These are phyloP conservation scores for Dynastes hyllus DNA, from an alignment of 2,888 invertebrate species.

Conservation along the genomic window DNA sequence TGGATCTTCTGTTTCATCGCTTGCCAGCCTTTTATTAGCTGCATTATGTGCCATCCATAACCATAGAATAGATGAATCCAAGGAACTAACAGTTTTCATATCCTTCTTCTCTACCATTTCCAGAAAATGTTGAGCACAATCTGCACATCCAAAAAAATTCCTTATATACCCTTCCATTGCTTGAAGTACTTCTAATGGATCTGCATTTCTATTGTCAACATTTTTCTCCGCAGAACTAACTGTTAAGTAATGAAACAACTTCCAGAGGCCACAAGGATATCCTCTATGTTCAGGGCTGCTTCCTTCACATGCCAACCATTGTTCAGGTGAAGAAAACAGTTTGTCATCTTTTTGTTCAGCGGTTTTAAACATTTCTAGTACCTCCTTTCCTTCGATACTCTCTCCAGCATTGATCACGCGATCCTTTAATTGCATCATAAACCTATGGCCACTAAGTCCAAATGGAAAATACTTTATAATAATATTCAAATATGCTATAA, in stretches of 20 bases:
- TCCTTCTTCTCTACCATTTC: slow-evolving; percentile 85
- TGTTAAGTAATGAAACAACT: slow-evolving; percentile 92
- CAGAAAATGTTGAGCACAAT: slow-evolving; percentile 92
- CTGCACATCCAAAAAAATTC: slow-evolving; percentile 94
- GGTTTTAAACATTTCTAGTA: slow-evolving; percentile 69
- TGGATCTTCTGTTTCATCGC: slow-evolving; percentile 93
- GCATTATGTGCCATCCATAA: slow-evolving; percentile 95
- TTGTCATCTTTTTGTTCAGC: slow-evolving; percentile 74
- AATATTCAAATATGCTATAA: slow-evolving; percentile 83
- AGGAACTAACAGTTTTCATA: slow-evolving; percentile 79
- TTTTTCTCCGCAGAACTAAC: slow-evolving; percentile 78
- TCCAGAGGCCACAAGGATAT: slow-evolving; percentile 97
- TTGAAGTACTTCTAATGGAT: slow-evolving; percentile 82
- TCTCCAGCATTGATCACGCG: slow-evolving; percentile 67
- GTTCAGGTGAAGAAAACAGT: slow-evolving; percentile 73
- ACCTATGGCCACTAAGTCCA: slow-evolving; percentile 77
- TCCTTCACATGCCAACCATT: slow-evolving; percentile 89
- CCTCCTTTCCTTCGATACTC: slow-evolving; percentile 76
- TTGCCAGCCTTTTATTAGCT: slow-evolving; percentile 90
- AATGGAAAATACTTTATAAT: slow-evolving; percentile 88
- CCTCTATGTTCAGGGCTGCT: slow-evolving; percentile 85
- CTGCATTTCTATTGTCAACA: slow-evolving; percentile 65
- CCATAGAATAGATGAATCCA: slow-evolving; percentile 90
- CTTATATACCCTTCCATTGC: slow-evolving; percentile 92
- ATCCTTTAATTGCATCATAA: slow-evolving; percentile 77